Base-by-base conservation (phyloP, 2,113 vertebrate species). In the Agelaius phoeniceus region DNA sequence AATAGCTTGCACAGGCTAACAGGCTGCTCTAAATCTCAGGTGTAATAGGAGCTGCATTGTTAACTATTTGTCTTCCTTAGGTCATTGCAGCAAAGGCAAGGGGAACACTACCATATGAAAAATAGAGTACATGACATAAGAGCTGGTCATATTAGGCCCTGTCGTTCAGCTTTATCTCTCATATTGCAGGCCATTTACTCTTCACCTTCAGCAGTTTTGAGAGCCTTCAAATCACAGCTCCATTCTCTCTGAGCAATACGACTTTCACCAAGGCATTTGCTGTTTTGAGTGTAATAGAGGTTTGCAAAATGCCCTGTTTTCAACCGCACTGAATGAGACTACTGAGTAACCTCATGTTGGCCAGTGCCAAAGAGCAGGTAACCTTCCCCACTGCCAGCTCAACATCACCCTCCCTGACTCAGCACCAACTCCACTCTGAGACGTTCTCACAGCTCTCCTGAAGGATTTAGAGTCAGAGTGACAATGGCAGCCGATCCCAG, bases 241-340 rank as follows among this genome's bases (percentile, higher is more conserved):
- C 76, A 63, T 66, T 86, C 26, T 59, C 62, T 61, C 49, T 33
- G 33, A 92, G 76, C 55, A 71, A 35, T 57, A 62, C 41, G 54
- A 83, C 26, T 94, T 87, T 75, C 89, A 86, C 61, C 55, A 73
- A 80, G 48, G 51, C 52, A 68, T 81, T 90, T 86, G 43, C 48
- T 89, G 21, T 52, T 92, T 57, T 84, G 55, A 91, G 55, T 2
- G 0, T 65, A 82, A 79, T 20, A 39, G 88, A 87, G 26, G 81
- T 91, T 88, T 91, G 49, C 75, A 91, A 93, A 90, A 75, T 30
- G 11, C 41, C 39, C 24, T 10, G 37, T 87, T 92, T 95, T 94
- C 75, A 79, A 66, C 37, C 11, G 52, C 54, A 75, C 30, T 75
- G 68, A 81, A 39, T 82, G 71, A 91, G 55, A 65, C 19, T 80